These are phyloP conservation scores for Caenorhabditis remanei DNA, from an alignment of 1,140 invertebrate genomes.

Conservation along the genomic window DNA sequence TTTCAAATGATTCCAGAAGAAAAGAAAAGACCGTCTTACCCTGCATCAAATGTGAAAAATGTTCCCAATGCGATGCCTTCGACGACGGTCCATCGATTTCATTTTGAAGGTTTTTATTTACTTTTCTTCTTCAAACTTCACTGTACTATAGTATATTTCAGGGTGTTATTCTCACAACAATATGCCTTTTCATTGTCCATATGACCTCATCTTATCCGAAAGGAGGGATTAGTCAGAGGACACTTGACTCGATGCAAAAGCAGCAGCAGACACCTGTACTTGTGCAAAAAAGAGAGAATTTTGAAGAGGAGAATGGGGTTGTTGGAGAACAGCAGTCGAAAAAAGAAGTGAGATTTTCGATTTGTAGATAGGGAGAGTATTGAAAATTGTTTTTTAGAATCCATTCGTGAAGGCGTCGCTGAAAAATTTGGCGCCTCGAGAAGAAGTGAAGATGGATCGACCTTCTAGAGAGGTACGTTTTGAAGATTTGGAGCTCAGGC, in stretches of 20 bases:
- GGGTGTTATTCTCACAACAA: slow-evolving; percentile 38
- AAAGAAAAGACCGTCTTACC: slow-evolving; percentile 7
- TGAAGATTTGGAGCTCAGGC: too few relatives aligned
- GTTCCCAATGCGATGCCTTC: slow-evolving; percentile 34
- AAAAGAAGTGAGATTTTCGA: neutral
- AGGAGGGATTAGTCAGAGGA: slow-evolving; percentile 45
- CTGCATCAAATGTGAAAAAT: slow-evolving; percentile 43
- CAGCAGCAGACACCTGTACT: slow-evolving; percentile 23
- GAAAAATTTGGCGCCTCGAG: neutral
- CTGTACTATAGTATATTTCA: neutral
- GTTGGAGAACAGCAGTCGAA: neutral
- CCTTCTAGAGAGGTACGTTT: slow-evolving; percentile 37
- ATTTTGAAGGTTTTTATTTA: slow-evolving; percentile 3
- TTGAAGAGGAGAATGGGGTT: neutral
- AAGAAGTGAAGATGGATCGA: neutral
- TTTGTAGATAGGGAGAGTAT: neutral
- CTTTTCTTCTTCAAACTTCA: neutral
- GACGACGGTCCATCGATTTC: slow-evolving; percentile 37
- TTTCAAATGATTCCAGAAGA: slow-evolving; percentile 18
- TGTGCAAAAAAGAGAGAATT: slow-evolving; percentile 34
- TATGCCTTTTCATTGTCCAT: slow-evolving; percentile 43
- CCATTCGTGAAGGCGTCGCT: neutral
- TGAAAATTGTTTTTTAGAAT: neutral
- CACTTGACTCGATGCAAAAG: slow-evolving; percentile 34
- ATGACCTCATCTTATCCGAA: slow-evolving; percentile 43